Percentiles rank a stretch among this genome's conserved stretches.
Evolutionary conservation across 2,113 vertebrate genomes (phyloP).

Genomic region (Oryzias curvinotus): DNA sequence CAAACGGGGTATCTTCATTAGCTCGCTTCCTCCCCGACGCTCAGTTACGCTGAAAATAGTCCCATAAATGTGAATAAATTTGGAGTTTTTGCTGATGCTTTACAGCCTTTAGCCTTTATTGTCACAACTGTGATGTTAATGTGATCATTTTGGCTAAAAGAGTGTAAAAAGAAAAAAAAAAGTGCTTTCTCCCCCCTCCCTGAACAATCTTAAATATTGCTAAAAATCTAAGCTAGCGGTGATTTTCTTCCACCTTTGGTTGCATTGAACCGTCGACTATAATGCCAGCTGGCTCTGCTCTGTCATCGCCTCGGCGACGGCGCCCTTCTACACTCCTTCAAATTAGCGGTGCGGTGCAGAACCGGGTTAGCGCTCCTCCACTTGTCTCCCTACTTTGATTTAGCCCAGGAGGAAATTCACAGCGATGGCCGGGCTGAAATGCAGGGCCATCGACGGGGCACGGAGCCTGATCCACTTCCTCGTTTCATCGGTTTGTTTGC

Average conservation of each 20-base stretch:
- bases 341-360: conserved; percentile 42
- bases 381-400: conserved; percentile 15
- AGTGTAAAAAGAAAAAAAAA: too few species aligned
- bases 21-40: conserved; percentile 5
- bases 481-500: conserved; percentile 39
- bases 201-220: too few species aligned
- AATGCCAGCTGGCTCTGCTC: conserved; percentile 52
- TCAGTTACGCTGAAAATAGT: neutral
- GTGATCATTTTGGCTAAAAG: too few species aligned
- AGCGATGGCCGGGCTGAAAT: conserved; percentile 27
- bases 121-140: too few species aligned
- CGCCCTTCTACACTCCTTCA: conserved; percentile 31
- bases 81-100: too few species aligned
- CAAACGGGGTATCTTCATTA: conserved; percentile 51
- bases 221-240: too few species aligned
- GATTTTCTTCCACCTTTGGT: conserved; percentile 16
- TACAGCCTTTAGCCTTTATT: too few species aligned
- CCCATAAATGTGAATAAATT: neutral
- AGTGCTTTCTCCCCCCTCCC: too few species aligned
- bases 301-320: conserved; percentile 50
- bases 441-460: conserved; percentile 5
- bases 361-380: conserved; percentile 23
- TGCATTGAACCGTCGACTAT: conserved; percentile 13
- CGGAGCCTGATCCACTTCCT: conserved; percentile 32
- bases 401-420: conserved; percentile 47